Conservation (phyloP, 2,113 vertebrate genomes). For the Pygoscelis adeliae region DNA sequence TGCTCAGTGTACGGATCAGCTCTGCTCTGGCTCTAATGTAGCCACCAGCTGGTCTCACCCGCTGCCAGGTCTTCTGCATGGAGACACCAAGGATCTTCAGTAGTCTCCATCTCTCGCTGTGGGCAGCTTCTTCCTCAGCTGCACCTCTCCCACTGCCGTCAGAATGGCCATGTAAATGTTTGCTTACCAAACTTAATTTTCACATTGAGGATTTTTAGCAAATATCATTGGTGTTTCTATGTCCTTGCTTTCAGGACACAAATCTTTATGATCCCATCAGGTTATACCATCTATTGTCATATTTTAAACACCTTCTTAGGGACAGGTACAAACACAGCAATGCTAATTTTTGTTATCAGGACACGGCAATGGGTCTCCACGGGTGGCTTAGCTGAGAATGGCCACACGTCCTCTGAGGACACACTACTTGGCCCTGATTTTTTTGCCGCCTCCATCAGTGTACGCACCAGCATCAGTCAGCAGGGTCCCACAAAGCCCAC, state of each 20-base stretch:
- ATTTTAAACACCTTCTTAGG: background rate
- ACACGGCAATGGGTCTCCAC: background rate
- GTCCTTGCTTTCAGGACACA: background rate
- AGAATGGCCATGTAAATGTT: background rate
- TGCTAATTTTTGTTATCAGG: background rate
- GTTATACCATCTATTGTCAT: background rate
- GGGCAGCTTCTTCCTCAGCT: background rate
- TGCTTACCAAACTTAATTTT: background rate
- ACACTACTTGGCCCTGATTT: background rate
- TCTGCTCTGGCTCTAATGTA: background rate
- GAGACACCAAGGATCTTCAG: background rate
- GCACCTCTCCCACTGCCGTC: background rate
- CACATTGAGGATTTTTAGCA: background rate
- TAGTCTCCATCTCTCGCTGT: too few species aligned
- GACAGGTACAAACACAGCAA: background rate
- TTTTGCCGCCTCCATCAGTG: background rate
- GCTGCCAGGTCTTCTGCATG: background rate
- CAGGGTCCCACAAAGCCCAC: background rate
- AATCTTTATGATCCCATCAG: background rate
- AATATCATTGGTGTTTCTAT: background rate
- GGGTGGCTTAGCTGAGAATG: background rate
- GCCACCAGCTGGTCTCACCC: background rate
- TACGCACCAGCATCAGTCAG: background rate
- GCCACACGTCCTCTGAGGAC: background rate
- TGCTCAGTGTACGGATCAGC: background rate